Conservation (phyloP, 2,797 vertebrate genomes). For the Enteromius argenteus region DNA sequence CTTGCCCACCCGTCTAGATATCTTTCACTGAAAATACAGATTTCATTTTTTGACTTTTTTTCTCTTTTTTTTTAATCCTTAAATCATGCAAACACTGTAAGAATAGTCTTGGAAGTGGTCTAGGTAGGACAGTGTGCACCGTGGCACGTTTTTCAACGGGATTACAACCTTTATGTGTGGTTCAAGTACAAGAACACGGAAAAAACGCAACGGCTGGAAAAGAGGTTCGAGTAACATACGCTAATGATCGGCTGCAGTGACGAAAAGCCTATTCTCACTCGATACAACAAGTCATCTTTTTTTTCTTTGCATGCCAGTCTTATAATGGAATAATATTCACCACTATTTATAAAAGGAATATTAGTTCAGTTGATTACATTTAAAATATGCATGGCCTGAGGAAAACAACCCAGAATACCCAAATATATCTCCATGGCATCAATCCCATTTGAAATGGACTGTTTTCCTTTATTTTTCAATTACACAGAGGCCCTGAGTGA, state of each 20-base stretch:
- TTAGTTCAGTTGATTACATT: constrained; percentile 78
- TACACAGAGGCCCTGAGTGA: constrained; percentile 86
- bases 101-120: constrained; percentile 80
- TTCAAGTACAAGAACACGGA: constrained; percentile 77
- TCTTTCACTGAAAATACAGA: constrained; percentile 77
- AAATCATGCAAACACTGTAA: constrained; percentile 86
- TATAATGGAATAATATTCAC: constrained; percentile 82
- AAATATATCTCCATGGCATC: constrained; percentile 81
- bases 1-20: constrained; percentile 78
- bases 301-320: constrained; percentile 84
- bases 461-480: constrained; percentile 82
- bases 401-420: constrained; percentile 81
- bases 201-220: constrained; percentile 72
- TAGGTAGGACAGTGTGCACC: constrained; percentile 81
- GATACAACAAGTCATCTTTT: constrained; percentile 74
- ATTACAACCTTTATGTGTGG: constrained; percentile 77
- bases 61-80: constrained; percentile 24
- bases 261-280: constrained; percentile 79
- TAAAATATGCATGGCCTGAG: constrained; percentile 83
- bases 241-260: constrained; percentile 79
- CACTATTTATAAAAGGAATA: constrained; percentile 77
- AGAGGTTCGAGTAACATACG: constrained; percentile 80
- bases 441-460: constrained; percentile 78
- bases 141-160: constrained; percentile 76
- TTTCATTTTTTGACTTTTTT: constrained; percentile 64